Evolutionary conservation across 2,797 vertebrate genomes (phyloP), one percentile per base, ranked within the genome.

Genomic region (Loriculus beryllinus): DNA sequence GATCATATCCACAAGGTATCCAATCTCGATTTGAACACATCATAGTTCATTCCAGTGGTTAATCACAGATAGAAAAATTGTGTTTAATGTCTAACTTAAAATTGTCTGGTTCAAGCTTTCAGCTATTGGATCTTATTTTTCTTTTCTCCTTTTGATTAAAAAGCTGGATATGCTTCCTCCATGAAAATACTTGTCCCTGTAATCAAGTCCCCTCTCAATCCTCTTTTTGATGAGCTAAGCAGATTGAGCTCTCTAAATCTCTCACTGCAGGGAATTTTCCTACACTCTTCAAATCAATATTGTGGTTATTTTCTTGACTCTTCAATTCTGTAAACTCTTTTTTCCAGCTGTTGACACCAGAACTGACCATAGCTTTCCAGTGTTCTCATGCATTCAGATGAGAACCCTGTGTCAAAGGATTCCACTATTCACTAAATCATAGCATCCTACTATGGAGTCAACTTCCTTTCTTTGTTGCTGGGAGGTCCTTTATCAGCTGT

Each of bases 181-280:
- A 76, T 90, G 91, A 94, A 95, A 92, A 95, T 95, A 88, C 92
- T 92, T 56, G 54, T 42, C 77, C 88, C 74, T 79, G 83, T 95
- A 96, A 96, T 96, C 88, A 96, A 95, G 94, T 90, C 74, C 70
- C 74, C 42, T 82, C 95, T 95, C 94, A 96, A 94, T 96, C 96
- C 95, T 96, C 95, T 96, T 96, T 96, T 39, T 95, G 93, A 96
- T 88, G 86, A 95, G 86, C 74, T 95, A 95, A 96, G 92, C 95
- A 96, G 94, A 94, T 95, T 96, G 92, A 92, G 67, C 35, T 79
- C 42, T 76, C 67, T 94, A 96, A 96, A 96, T 82, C 94, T 86
- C 94, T 52, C 92, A 74, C 82, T 86, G 74, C 37, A 4, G 83
- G 86, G 90, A 93, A 91, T 90, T 95, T 95, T 85, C 80, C 80